Evolutionary conservation across 2,113 vertebrate genomes (phyloP).

Genomic region (Emydocephalus ijimae): DNA sequence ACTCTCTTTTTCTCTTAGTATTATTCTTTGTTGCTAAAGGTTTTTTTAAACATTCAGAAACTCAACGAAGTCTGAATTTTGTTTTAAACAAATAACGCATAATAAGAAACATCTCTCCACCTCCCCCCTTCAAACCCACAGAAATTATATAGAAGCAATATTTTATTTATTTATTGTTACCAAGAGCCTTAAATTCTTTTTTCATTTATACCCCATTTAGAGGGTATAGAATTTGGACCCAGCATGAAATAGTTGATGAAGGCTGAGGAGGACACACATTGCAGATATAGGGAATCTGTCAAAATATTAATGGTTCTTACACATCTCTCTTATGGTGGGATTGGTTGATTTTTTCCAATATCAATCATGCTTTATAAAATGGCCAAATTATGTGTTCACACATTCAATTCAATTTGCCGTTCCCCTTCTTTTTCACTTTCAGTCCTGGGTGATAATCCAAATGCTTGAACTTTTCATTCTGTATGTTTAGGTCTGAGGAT

Average conservation of each 20-base stretch:
- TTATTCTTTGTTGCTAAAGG: slow-evolving; percentile 31
- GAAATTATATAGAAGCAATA: background rate
- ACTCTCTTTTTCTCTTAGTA: slow-evolving; percentile 9
- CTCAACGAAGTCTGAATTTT: background rate
- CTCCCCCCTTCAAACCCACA: background rate
- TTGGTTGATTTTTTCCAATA: slow-evolving; percentile 1
- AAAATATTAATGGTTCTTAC: slow-evolving; percentile 58
- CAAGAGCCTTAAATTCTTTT: slow-evolving; percentile 15
- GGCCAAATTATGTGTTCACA: background rate
- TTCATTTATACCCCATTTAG: background rate
- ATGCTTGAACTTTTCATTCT: background rate
- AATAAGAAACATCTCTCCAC: background rate
- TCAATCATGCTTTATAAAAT: background rate
- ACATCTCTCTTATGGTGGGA: slow-evolving; percentile 13
- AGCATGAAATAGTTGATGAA: slow-evolving; percentile 34
- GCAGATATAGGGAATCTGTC: slow-evolving; percentile 34
- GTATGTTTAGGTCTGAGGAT: background rate
- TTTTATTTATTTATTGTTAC: slow-evolving; percentile 20
- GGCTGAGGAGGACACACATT: slow-evolving; percentile 35
- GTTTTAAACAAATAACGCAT: background rate
- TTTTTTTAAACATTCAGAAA: background rate
- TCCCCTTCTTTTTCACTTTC: slow-evolving; percentile 34
- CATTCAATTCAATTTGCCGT: slow-evolving; percentile 8
- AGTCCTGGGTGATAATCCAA: background rate
- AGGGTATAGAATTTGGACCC: slow-evolving; percentile 15